A percentile compares a stretch with the other conserved stretches of the same genome.
Conservation (phyloP, 2,888 invertebrate genomes). For the Eurytoma adleriae region DNA sequence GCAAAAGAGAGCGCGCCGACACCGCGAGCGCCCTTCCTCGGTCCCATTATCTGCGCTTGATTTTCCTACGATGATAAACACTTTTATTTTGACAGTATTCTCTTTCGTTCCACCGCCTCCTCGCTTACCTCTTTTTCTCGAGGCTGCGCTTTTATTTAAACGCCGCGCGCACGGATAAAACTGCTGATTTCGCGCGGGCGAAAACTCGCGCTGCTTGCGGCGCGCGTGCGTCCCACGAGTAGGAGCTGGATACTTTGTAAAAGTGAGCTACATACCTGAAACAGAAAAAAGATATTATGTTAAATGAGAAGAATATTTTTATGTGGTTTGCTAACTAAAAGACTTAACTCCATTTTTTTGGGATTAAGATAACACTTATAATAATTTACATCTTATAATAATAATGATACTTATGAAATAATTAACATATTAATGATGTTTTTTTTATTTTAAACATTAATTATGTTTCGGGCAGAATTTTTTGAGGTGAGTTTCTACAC, state of each 20-base stretch:
- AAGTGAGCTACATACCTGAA: slow-evolving; percentile 28
- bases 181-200: not conserved
- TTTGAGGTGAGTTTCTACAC: no score
- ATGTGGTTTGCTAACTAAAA: no score
- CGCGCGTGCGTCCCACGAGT: not conserved
- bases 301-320: no score
- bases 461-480: no score
- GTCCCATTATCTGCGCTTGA: slow-evolving; percentile 32
- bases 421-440: no score
- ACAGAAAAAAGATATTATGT: slow-evolving; percentile 14
- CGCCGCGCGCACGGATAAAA: not conserved
- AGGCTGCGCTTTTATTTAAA: no score
- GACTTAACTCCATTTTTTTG: not conserved
- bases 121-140: not conserved
- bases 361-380: not conserved
- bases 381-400: no score
- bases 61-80: slow-evolving; percentile 38
- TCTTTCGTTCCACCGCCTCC: not conserved
- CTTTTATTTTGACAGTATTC: slow-evolving; percentile 5
- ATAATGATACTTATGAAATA: no score
- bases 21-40: not conserved
- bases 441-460: no score
- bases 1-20: not conserved
- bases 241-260: not conserved
- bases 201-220: not conserved